Percentiles rank a stretch among this genome's conserved stretches.
Evolutionary conservation across 2,797 vertebrate species (phyloP).

Genomic region (Pygocentrus nattereri): DNA sequence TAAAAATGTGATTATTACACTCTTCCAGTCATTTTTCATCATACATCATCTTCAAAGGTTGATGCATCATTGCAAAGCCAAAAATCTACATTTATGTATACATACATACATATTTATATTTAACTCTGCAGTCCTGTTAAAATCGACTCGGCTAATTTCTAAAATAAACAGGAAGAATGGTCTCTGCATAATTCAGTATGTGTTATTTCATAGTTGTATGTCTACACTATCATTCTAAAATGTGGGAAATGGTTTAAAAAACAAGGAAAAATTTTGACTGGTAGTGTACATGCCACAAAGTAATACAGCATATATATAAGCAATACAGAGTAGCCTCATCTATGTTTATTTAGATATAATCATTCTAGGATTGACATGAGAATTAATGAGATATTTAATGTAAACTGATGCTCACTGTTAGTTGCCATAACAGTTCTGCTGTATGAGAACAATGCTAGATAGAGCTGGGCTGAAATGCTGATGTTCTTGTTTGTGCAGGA

Average conservation of each 20-base stretch:
- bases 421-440: slow-evolving; percentile 1
- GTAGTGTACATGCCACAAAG: background rate
- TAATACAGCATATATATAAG: too few relatives aligned
- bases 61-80: too few relatives aligned
- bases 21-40: too few relatives aligned
- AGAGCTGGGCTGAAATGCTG: slow-evolving; percentile 4
- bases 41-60: too few relatives aligned
- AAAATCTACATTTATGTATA: too few relatives aligned
- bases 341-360: background rate
- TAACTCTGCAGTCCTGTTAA: too few relatives aligned
- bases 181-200: too few relatives aligned
- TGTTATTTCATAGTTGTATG: too few relatives aligned
- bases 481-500: slow-evolving; percentile 56
- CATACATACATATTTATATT: too few relatives aligned
- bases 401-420: background rate
- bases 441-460: slow-evolving; percentile 7
- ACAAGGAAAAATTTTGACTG: background rate
- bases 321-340: background rate
- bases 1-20: too few relatives aligned
- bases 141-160: too few relatives aligned
- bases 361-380: background rate
- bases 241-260: background rate
- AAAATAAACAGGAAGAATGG: too few relatives aligned
- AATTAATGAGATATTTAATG: background rate
- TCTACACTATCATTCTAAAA: background rate